Evolutionary conservation across 2,113 vertebrate species (phyloP), one percentile per base, ranked within the genome.

Genomic region (Psammodynastes pulverulentus): DNA sequence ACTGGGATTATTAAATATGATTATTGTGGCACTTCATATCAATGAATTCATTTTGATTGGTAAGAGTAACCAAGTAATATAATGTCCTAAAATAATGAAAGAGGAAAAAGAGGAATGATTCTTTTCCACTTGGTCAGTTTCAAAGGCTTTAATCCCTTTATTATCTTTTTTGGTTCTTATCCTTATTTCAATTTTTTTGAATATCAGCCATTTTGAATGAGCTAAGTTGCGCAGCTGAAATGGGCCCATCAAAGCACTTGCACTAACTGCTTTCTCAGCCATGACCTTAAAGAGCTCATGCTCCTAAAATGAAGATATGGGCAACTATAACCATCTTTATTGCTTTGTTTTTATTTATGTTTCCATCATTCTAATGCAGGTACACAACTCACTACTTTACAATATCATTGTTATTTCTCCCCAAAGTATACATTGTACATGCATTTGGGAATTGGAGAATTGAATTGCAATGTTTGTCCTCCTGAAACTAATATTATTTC

Each of bases 41-140:
- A 90, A n/a, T 89, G 85, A 92, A 94, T 95, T 96, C 93, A 96
- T 97, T 96, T 96, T 93, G 90, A 95, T 89, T 95, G 92, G 93
- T 94, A 93, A 93, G 89, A 95, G 93, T 95, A 12, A 94, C 94
- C 92, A 96, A 96, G 84, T 89, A 95, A 90, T 62, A 95, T 96
- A 94, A 49, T 48, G 91, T 94, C 79, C 87, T 93, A 84, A 12
- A 90, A 93, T 95, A 96, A 96, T 96, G 92, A 89, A 91, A 85
- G 79, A 88, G 91, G 88, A 90, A 84, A 13, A n/a, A 29, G 91
- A 94, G 89, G 48, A 94, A 87, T 93, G 88, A 87, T 90, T 19
- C 51, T 79, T 95, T 84, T 94, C 79, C 48, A 86, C 90, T 96
- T 97, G 86, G 58, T 88, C 89, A 92, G 90, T 95, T 89, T 93